Conservation (phyloP, 1,140 invertebrate genomes). For the Megathymus violae region DNA sequence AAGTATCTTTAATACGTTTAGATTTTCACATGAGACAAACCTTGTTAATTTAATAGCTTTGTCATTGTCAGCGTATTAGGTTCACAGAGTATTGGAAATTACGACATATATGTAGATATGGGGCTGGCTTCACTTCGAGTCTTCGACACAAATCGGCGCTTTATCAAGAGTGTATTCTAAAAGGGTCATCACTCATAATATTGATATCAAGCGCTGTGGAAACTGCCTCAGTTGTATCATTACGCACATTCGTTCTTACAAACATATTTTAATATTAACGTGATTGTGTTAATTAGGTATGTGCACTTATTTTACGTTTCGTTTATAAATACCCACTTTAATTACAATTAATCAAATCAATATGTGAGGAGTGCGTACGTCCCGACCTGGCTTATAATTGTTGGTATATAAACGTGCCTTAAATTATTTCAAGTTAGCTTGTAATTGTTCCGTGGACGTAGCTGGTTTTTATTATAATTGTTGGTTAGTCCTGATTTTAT, state of each 20-base stretch:
- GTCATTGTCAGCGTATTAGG: constrained; percentile 21
- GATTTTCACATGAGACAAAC: not conserved
- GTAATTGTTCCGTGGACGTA: too few species aligned
- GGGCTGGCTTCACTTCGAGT: constrained; percentile 1
- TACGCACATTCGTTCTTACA: not conserved
- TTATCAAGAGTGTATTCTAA: constrained; percentile 28
- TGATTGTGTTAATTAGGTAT: constrained; percentile 22
- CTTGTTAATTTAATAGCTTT: constrained; percentile 14
- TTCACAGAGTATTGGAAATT: not conserved
- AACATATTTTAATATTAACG: constrained; percentile 8
- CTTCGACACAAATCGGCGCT: constrained; percentile 15
- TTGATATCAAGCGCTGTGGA: constrained; percentile 20
- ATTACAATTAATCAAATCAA: not conserved
- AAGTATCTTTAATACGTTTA: not conserved
- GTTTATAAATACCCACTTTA: not conserved
- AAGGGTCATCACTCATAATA: constrained; percentile 35
- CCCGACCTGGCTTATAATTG: too few species aligned
- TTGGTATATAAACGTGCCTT: too few species aligned
- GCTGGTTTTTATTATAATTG: too few species aligned
- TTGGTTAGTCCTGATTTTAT: too few species aligned
- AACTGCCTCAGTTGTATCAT: constrained; percentile 13
- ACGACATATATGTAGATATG: constrained; percentile 13
- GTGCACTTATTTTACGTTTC: not conserved
- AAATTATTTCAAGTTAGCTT: too few species aligned
- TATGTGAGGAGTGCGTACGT: too few species aligned